Evolutionary conservation across 2,888 invertebrate species (phyloP).

Genomic region (Epicampocera succincta): DNA sequence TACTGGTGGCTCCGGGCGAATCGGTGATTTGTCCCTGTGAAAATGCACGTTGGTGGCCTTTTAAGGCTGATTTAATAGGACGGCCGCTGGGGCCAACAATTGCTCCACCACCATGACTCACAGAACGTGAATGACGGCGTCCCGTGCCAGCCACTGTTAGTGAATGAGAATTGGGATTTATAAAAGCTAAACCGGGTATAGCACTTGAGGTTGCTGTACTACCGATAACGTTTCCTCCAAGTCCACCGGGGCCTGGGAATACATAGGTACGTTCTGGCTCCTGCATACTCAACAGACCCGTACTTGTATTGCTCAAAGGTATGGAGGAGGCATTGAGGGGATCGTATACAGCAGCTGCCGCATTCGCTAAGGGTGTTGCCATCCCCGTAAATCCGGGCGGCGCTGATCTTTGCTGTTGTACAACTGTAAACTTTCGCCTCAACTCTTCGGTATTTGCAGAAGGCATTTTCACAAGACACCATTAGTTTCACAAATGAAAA

Average conservation of each 20-base stretch:
- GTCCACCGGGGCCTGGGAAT: constrained; percentile 77
- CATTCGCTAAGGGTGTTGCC: constrained; percentile 43
- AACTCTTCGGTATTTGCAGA: constrained; percentile 80
- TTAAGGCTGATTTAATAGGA: constrained; percentile 88
- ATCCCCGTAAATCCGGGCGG: constrained; percentile 75
- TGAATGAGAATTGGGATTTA: constrained; percentile 65
- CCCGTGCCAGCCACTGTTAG: constrained; percentile 70
- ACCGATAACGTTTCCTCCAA: constrained; percentile 72
- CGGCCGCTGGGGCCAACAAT: constrained; percentile 83
- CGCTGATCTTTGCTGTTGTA: constrained; percentile 79
- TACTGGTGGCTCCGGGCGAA: constrained; percentile 77
- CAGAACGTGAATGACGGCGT: constrained; percentile 89
- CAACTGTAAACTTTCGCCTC: constrained; percentile 81
- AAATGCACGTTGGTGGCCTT: constrained; percentile 91
- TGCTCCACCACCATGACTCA: constrained; percentile 91
- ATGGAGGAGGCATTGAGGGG: constrained; percentile 68
- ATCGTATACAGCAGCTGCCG: constrained; percentile 69
- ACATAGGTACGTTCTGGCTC: constrained; percentile 81
- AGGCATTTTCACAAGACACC: constrained; percentile 80
- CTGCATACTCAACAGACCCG: constrained; percentile 66
- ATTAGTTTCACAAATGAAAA: constrained; percentile 74
- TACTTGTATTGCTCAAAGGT: constrained; percentile 66
- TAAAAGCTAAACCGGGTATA: constrained; percentile 73
- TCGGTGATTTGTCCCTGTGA: constrained; percentile 93
- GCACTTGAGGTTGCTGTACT: constrained; percentile 71